Evolutionary conservation across 1,140 invertebrate genomes (phyloP), one percentile per base, ranked within the genome.

Genomic region (Cotesia typhae): DNA sequence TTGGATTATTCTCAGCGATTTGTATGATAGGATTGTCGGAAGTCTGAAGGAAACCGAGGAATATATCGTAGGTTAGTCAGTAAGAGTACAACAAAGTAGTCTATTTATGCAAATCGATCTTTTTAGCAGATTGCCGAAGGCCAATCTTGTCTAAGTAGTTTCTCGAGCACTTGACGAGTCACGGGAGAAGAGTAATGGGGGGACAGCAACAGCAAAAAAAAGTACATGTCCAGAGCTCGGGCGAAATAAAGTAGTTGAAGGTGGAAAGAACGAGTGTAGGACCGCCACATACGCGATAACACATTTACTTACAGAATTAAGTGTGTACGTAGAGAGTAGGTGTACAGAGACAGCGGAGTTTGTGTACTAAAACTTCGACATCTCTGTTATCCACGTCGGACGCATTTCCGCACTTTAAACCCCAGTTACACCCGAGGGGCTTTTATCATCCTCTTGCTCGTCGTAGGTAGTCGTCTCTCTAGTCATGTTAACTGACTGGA

Each of bases 111-210:
- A 71, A 71, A 71, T 71, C 51, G 47, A 61, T 55, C 61, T 66
- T 66, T 17, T 71, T 71, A 71, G 70, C 60, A 20, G 70, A 71
- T 71, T 71, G 70, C 57, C 63, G 14, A 7, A 14, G 61, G 61
- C 65, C 70, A 71, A 71, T 71, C 61, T 71, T 57, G 47, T 47
- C 61, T 71, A 65, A 65, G 70, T 71, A 71, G 47, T 71, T 66
- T 59, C 70, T 65, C 61, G 61, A 61, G 10, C 36, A 57, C 51
- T 55, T 10, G 41, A 47, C 6, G 38, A 41, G 38, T 41, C 38
- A 41, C 60, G 28, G 28, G 28, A 28, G 28, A 28, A 28, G 28
- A 28, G 28, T 28, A 28, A 28, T 28, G 28, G 28, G 28, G 28
- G 28, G 28, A 28, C 9, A 17, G 63, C 28, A 51, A 51, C 28